phyloP scores from a whole-genome alignment of 2,797 vertebrate species.

The Melanogrammus aeglefinus region DNA sequence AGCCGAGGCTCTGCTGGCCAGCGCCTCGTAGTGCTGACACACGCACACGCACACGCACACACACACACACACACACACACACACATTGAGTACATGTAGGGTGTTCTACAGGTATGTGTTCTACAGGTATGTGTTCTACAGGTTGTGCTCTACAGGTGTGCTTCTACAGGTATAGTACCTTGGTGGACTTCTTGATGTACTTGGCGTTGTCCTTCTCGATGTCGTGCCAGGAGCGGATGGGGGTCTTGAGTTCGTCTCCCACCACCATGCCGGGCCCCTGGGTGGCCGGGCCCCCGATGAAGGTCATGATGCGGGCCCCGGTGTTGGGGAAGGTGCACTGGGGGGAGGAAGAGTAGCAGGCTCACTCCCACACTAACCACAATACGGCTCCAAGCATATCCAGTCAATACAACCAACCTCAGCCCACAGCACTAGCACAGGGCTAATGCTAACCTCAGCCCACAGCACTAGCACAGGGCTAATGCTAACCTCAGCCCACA shows the following conservation, averaged over 20 bases:
- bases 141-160: constrained; percentile 2
- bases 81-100: constrained; percentile 58
- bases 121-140: background rate
- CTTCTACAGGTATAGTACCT: constrained; percentile 69
- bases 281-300: constrained; percentile 91
- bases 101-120: background rate
- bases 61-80: constrained; percentile 16
- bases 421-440: too few relatives aligned
- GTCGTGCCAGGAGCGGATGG: constrained; percentile 97
- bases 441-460: background rate
- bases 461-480: background rate
- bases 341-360: background rate
- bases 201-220: constrained; percentile 98
- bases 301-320: constrained; percentile 92
- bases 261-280: constrained; percentile 98
- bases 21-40: constrained; percentile 87
- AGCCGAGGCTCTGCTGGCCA: constrained; percentile 86
- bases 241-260: constrained; percentile 90
- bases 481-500: background rate
- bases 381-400: background rate
- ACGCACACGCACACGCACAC: constrained; percentile 7
- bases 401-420: background rate
- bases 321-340: constrained; percentile 96
- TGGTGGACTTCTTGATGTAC: constrained; percentile 93
- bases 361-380: background rate